A percentile compares a stretch with the other conserved stretches of the same genome.
These are phyloP conservation scores for Syngnathoides biaculeatus DNA, from an alignment of 2,113 vertebrate genomes.

Conservation along the genomic window DNA sequence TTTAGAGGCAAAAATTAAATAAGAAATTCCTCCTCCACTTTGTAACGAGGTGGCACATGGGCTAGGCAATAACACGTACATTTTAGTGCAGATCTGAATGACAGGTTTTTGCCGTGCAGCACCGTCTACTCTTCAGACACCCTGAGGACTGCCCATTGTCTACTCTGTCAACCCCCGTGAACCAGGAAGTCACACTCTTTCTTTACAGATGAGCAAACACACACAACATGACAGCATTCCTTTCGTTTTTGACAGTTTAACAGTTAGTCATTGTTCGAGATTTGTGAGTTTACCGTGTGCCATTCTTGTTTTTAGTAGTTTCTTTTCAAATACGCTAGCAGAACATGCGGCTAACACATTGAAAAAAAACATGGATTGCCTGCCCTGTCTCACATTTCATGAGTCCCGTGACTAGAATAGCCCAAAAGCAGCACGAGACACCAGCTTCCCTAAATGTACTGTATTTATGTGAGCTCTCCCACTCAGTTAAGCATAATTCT, in stretches of 20 bases:
- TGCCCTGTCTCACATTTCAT: background rate
- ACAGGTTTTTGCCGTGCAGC: background rate
- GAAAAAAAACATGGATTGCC: background rate
- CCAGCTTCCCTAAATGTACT: background rate
- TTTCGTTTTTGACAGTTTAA: background rate
- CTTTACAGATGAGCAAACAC: no score
- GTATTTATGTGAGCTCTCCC: constrained; percentile 10
- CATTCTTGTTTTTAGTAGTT: background rate
- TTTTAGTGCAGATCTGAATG: background rate
- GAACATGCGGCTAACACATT: background rate
- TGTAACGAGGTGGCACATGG: background rate
- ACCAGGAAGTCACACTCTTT: background rate
- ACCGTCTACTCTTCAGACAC: background rate
- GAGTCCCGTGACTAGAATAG: constrained; percentile 21
- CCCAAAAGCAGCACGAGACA: background rate
- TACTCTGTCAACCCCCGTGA: background rate
- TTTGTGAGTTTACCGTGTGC: background rate
- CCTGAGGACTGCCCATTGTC: background rate
- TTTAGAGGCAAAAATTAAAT: background rate
- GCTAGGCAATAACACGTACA: background rate
- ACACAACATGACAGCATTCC: background rate
- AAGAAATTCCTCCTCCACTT: background rate
- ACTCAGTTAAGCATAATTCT: constrained; percentile 5
- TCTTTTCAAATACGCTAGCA: background rate
- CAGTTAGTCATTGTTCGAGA: no score